These are phyloP conservation scores for Colossoma macropomum DNA, from an alignment of 2,113 vertebrate genomes.

Conservation along the genomic window DNA sequence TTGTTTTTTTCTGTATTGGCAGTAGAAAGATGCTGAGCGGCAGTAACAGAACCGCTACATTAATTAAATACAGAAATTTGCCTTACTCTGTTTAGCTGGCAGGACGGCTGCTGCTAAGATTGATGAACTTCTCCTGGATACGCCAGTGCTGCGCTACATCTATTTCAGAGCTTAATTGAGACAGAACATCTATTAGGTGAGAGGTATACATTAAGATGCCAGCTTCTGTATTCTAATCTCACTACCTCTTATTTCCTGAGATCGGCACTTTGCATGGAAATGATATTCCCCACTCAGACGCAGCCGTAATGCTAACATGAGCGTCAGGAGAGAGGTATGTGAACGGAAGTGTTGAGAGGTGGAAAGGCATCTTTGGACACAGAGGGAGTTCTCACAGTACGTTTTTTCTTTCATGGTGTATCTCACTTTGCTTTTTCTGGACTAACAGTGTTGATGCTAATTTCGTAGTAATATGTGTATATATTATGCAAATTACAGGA, in stretches of 20 bases:
- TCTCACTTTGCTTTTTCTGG: background rate
- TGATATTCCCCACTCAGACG: conserved; percentile 27
- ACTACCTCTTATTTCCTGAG: conserved; percentile 51
- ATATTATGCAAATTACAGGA: no score
- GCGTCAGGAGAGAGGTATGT: background rate
- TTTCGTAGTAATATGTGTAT: background rate
- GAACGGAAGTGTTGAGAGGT: background rate
- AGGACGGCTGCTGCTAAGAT: conserved; percentile 74
- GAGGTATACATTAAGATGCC: conserved; percentile 77
- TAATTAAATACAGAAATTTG: conserved; percentile 84
- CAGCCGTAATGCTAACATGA: background rate
- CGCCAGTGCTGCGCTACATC: conserved; percentile 75
- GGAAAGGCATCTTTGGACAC: background rate
- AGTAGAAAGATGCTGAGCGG: conserved; percentile 80
- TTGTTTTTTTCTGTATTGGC: conserved; percentile 48
- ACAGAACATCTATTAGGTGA: conserved; percentile 77
- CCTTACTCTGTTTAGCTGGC: conserved; percentile 76
- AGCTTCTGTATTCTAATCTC: conserved; percentile 73
- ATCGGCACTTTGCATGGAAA: conserved; percentile 32
- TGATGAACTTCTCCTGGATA: conserved; percentile 75
- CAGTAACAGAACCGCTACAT: conserved; percentile 76
- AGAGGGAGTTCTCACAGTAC: background rate
- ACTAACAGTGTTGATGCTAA: background rate
- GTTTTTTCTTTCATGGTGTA: background rate
- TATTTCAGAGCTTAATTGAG: conserved; percentile 79